Percentiles rank a stretch among this genome's conserved stretches.
Conservation (phyloP, 1,140 invertebrate genomes). For the Heliconius congener region DNA sequence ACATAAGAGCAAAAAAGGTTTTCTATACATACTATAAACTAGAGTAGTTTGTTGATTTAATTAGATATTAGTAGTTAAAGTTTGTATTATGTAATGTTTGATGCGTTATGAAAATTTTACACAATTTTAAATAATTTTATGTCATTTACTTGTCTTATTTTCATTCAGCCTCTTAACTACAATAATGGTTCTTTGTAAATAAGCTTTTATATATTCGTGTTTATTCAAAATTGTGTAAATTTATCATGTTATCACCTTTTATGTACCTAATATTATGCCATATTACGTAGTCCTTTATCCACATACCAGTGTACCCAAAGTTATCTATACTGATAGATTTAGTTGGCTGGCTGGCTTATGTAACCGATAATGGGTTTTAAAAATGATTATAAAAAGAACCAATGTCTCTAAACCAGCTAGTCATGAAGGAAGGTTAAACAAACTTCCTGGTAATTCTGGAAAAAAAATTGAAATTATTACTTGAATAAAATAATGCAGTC, state of each 20-base stretch:
- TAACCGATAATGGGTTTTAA: too few relatives aligned
- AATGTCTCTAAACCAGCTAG: too few relatives aligned
- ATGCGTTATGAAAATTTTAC: not conserved
- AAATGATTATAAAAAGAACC: too few relatives aligned
- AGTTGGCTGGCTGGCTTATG: too few relatives aligned
- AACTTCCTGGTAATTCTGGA: not conserved
- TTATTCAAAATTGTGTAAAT: not conserved
- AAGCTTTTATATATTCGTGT: too few relatives aligned
- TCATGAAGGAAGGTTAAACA: too few relatives aligned
- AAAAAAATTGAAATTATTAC: not conserved
- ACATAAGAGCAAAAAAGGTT: not conserved
- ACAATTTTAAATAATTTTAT: not conserved
- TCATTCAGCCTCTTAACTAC: not conserved
- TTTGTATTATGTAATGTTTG: not conserved
- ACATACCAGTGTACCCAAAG: too few relatives aligned
- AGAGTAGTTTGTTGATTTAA: slow-evolving; percentile 10
- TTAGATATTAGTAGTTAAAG: slow-evolving; percentile 2
- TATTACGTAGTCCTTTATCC: not conserved
- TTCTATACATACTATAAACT: not conserved
- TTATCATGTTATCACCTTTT: not conserved
- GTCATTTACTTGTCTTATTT: not conserved
- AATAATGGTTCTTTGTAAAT: too few relatives aligned
- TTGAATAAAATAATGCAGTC: too few relatives aligned
- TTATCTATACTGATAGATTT: too few relatives aligned
- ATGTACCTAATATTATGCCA: not conserved